Evolutionary conservation across 1,140 invertebrate species (phyloP).

Genomic region (Lasioglossum baleicum): DNA sequence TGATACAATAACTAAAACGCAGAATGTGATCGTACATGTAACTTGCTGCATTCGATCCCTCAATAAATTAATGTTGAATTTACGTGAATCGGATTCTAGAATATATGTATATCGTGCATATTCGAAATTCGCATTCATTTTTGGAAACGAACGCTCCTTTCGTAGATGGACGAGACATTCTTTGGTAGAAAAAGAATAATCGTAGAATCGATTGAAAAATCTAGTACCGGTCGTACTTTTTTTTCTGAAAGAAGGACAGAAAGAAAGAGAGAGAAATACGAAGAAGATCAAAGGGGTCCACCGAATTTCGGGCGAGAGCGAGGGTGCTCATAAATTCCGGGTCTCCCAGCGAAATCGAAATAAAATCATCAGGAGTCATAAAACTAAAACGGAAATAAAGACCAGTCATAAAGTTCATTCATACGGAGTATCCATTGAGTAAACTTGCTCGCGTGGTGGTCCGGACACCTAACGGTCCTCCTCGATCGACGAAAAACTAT

Average conservation of each 20-base stretch:
- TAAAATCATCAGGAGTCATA: conserved; percentile 60
- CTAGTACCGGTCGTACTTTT: neutral
- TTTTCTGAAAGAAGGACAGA: neutral
- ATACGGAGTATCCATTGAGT: conserved; percentile 57
- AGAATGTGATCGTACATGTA: too few relatives aligned
- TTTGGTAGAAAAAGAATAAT: conserved; percentile 3
- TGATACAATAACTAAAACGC: too few relatives aligned
- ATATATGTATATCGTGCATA: too few relatives aligned
- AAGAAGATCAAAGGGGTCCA: conserved; percentile 42
- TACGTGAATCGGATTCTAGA: too few relatives aligned
- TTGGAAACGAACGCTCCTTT: too few relatives aligned
- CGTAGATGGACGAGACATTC: neutral
- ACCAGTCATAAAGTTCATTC: conserved; percentile 71
- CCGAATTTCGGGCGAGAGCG: conserved; percentile 34
- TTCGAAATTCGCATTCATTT: too few relatives aligned
- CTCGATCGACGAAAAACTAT: too few relatives aligned
- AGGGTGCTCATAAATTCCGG: conserved; percentile 39
- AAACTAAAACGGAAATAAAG: conserved; percentile 60
- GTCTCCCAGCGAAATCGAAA: conserved; percentile 64
- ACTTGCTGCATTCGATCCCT: too few relatives aligned
- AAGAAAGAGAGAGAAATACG: neutral
- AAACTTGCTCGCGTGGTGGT: conserved; percentile 27
- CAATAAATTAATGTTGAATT: too few relatives aligned
- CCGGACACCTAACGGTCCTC: too few relatives aligned
- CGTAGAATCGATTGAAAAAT: conserved; percentile 28